Base-by-base conservation (phyloP, 23 tunicate species). In the Styela plicata region DNA sequence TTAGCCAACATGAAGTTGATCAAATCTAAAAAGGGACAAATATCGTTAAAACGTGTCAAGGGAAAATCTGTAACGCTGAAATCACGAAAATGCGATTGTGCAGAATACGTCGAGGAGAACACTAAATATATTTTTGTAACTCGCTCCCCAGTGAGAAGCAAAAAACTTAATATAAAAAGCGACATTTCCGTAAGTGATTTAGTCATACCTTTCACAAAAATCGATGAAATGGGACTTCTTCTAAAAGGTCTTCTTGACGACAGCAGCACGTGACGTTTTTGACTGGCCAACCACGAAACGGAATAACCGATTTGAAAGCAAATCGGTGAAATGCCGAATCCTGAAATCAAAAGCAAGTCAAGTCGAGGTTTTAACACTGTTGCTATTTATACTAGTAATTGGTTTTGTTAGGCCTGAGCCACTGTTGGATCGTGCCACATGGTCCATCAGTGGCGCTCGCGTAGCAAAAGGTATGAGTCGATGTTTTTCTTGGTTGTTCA, bases 11-110 rank as follows among this genome's bases (percentile, higher is more conserved):
- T 76, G 81, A 76, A 76, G 24, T 24, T 23, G 17, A 22, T 76
- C 64, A 76, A 76, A 44, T 76, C 53, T 0, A 76, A 76, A 29
- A n/a, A 26, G 1, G 81, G 66, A 23, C 36, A 76, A 76, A 2
- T 76, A 29, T 24, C 66, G 16, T 22, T 67, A 67, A 29, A 25
- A 29, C 71, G 31, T 17, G 31, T 67, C 31, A 67, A 67, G 22
- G 31, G 2, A 27, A 67, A 67, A 67, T 27, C 31, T 16, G 71
- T 67, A 16, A 27, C 31, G 16, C 31, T 67, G 16, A 67, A 25
- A 1, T 27, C 71, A 0, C 31, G 71, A 18, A 67, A 67, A 19
- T 67, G 71, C 71, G 71, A 67, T 17, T 67, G 71, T 22, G 31
- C 71, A 0, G 31, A 29, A 29, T 25, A 29, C 2, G 31, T 67